Evolutionary conservation across 2,113 vertebrate species (phyloP), one percentile per base, ranked within the genome.

Genomic region (Sarotherodon lohbergeri): DNA sequence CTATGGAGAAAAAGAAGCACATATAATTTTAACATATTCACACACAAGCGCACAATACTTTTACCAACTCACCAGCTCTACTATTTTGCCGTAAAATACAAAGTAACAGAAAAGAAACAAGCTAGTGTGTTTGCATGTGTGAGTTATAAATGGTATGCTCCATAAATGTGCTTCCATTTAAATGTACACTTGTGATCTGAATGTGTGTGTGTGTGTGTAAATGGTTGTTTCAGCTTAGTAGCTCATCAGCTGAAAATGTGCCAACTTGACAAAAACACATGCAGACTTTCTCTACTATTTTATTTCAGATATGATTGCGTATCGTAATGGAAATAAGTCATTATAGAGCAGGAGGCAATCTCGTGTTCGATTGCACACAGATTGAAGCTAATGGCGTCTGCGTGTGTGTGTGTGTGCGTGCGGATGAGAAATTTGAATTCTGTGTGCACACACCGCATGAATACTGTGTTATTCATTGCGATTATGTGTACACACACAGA

Each of bases 291-390:
- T 78, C 88, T 88, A 84, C 85, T 78, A 81, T 83, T 92, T 91
- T 87, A 59, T 86, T 55, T 79, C 50, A 7, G 83, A 88, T 79
- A 83, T 88, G 80, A 92, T 92, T 91, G 84, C 78, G 24, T 91
- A 79, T 92, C 78, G 54, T 80, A 80, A 90, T 88, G 46, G 55
- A 91, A 91, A 91, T 91, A 46, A 88, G 83, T 90, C 68, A 88
- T 92, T 91, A 61, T 81, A 86, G 83, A 85, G 89, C 61, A 86
- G 85, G 32, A 85, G 19, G 83, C 86, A 91, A 88, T 94, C 88
- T 92, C 2, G 27, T 82, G 61, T 93, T 90, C 27, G 17, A 87
- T 89, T 85, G 86, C 87, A 89, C 36, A 83, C 78, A 84, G 80
- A 90, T 91, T 4, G 50, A 36, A 59, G 86, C 81, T 56, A 52